These are phyloP conservation scores for Leucopsar rothschildi DNA, from an alignment of 2,113 vertebrate species.

Conservation along the genomic window DNA sequence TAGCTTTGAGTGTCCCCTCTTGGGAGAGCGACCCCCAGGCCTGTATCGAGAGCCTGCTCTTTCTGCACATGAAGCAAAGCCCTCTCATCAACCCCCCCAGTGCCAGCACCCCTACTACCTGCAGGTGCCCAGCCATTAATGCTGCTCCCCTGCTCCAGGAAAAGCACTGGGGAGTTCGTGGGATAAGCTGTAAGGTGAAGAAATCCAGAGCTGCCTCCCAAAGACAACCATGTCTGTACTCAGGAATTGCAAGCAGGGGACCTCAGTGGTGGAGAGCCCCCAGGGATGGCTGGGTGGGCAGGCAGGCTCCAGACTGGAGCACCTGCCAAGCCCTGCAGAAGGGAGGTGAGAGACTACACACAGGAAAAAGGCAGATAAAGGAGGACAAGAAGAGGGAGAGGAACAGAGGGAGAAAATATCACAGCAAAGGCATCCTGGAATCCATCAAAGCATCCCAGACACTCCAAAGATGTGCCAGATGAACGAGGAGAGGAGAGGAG, in stretches of 20 bases:
- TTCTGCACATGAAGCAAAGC: rapidly evolving
- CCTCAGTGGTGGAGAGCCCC: not conserved
- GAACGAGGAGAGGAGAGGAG: not conserved
- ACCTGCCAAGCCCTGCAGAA: not conserved
- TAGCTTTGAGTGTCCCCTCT: not conserved
- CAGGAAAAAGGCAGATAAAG: not conserved
- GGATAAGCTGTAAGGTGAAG: not conserved
- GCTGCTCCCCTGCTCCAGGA: not conserved
- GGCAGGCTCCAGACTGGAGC: not conserved
- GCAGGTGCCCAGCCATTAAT: not conserved
- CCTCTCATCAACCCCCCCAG: not conserved
- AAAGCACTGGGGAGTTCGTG: not conserved
- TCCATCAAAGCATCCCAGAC: not conserved
- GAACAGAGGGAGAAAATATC: not conserved
- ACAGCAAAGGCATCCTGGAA: not conserved
- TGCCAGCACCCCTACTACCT: not conserved
- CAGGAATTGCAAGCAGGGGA: not conserved
- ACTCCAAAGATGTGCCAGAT: not conserved
- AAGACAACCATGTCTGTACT: not conserved
- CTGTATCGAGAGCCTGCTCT: not conserved
- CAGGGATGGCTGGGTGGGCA: not conserved
- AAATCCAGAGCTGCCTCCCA: not conserved
- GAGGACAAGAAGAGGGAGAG: not conserved
- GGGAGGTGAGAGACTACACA: not conserved
- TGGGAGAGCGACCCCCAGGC: rapidly evolving